These are phyloP conservation scores for Lycocerus yunnanus DNA, from an alignment of 2,888 invertebrate genomes.

Conservation along the genomic window DNA sequence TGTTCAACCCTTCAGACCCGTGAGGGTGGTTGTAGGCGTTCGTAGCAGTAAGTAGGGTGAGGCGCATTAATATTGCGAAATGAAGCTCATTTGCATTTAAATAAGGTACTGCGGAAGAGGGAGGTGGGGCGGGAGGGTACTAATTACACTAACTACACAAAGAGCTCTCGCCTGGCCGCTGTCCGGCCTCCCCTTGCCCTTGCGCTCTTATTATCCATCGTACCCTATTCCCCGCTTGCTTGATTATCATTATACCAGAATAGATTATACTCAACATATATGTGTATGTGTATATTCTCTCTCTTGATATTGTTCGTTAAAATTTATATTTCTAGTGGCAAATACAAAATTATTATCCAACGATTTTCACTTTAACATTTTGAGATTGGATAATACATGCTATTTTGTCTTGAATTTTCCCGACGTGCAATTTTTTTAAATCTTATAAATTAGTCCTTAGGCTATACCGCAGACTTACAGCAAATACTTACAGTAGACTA, in stretches of 20 bases:
- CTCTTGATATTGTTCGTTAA: conserved; percentile 26
- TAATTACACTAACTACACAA: conserved; percentile 61
- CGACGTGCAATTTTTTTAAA: neutral
- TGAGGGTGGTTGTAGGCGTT: conserved; percentile 39
- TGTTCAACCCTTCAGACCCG: conserved; percentile 39
- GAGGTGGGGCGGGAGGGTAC: conserved; percentile 48
- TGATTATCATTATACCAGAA: conserved; percentile 56
- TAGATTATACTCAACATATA: conserved; percentile 50
- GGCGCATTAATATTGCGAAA: conserved; percentile 86
- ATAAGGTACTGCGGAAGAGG: conserved; percentile 65
- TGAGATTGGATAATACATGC: neutral
- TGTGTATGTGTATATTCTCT: conserved; percentile 20
- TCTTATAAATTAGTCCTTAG: neutral
- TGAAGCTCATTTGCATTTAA: conserved; percentile 91
- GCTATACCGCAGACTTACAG: neutral
- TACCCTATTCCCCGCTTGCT: conserved; percentile 50
- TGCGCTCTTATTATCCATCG: conserved; percentile 47
- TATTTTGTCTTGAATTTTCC: neutral
- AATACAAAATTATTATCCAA: neutral
- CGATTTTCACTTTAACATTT: neutral
- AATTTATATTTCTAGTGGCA: conserved; percentile 29
- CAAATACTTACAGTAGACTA: no score
- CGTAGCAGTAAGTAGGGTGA: conserved; percentile 55
- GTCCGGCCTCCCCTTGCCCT: conserved; percentile 43
- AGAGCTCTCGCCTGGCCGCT: conserved; percentile 58